Conservation (phyloP, 2,113 vertebrate genomes). For the Nanorana parkeri region DNA sequence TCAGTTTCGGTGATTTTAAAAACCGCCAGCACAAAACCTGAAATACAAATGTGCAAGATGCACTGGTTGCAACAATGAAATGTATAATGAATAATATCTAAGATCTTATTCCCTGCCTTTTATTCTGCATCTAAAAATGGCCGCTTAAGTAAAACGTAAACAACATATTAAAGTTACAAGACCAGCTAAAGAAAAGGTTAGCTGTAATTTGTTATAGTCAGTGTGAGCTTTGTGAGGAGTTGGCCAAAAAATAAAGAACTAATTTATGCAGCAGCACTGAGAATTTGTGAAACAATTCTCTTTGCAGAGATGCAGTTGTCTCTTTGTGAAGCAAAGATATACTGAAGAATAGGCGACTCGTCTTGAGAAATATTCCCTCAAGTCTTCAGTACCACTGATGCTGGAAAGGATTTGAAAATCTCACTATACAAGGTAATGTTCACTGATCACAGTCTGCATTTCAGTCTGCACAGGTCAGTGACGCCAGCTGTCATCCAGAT, state of each 20-base stretch:
- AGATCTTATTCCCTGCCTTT: background rate
- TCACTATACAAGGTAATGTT: background rate
- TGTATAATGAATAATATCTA: background rate
- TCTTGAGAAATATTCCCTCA: conserved; percentile 7
- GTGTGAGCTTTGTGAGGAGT: background rate
- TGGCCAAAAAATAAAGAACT: background rate
- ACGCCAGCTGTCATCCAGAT: background rate
- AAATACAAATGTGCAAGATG: background rate
- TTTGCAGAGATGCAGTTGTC: background rate
- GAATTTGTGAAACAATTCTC: background rate
- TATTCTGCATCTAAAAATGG: background rate
- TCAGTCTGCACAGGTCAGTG: background rate
- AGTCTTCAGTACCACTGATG: background rate
- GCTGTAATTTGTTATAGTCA: background rate
- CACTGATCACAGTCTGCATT: background rate
- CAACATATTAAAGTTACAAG: background rate
- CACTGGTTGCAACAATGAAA: background rate
- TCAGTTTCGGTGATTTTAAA: background rate
- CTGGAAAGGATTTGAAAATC: background rate
- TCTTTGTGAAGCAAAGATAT: background rate
- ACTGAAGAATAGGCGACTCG: background rate
- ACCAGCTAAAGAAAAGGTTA: background rate
- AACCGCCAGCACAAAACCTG: background rate
- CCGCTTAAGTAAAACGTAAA: background rate
- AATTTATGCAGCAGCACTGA: background rate